Evolutionary conservation across 2,888 invertebrate genomes (phyloP).

Genomic region (Tenodera sinensis): DNA sequence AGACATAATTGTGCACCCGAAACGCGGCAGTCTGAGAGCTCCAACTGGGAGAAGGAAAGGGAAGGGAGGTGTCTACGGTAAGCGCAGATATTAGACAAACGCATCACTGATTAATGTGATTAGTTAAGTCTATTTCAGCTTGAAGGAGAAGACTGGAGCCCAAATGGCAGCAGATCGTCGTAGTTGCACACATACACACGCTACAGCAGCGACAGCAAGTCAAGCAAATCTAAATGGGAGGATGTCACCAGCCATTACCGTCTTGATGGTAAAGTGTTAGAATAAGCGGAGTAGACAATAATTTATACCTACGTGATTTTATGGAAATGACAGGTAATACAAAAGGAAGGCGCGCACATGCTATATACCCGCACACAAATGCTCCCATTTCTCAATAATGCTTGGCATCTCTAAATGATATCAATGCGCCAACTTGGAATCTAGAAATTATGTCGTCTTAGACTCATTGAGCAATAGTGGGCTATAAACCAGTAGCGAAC

Average conservation of each 20-base stretch:
- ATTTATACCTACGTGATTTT: conserved; percentile 19
- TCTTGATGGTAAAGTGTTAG: conserved; percentile 8
- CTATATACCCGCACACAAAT: not conserved
- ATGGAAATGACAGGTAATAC: conserved; percentile 18
- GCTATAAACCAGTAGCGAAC: not conserved
- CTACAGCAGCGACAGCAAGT: not conserved
- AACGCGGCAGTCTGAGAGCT: not conserved
- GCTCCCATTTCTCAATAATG: conserved; percentile 8
- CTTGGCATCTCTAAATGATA: not conserved
- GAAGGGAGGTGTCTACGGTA: conserved; percentile 14
- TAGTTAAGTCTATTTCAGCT: conserved; percentile 19
- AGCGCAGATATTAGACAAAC: conserved; percentile 18
- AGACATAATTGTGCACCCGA: not conserved
- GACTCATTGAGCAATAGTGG: not conserved
- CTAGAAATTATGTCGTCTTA: not conserved
- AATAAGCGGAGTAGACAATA: conserved; percentile 14
- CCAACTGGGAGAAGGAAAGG: not conserved
- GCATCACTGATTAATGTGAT: conserved; percentile 20
- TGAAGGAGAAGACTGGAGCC: conserved; percentile 12
- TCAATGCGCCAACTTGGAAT: not conserved
- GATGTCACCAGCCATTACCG: conserved; percentile 15
- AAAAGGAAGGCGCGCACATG: conserved; percentile 1
- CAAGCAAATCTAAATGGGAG: conserved; percentile 18
- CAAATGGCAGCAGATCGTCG: conserved; percentile 15
- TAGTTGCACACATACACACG: not conserved